Evolutionary conservation across 2,888 invertebrate genomes (phyloP).

Genomic region (Anoplius nigerrimus): DNA sequence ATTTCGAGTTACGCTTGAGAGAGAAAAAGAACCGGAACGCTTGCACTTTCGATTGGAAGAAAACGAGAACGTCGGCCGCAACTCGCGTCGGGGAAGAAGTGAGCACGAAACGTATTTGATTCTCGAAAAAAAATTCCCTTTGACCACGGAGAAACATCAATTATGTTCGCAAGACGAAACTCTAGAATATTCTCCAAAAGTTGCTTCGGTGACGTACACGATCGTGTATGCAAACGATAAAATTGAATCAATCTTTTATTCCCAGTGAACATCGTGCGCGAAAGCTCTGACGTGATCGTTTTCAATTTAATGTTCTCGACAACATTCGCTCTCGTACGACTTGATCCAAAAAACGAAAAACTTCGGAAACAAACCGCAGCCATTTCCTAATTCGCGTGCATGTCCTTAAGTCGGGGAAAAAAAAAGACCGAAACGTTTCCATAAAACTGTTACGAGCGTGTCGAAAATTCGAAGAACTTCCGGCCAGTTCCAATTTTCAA

Average conservation of each 20-base stretch:
- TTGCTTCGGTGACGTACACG: no score
- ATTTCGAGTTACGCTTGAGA: not conserved
- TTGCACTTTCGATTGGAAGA: conserved; percentile 57
- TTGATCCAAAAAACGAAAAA: no score
- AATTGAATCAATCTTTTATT: no score
- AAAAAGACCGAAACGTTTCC: not conserved
- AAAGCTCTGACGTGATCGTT: no score
- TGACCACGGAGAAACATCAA: no score
- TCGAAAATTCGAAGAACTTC: not conserved
- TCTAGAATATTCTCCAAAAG: not conserved
- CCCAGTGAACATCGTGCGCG: no score
- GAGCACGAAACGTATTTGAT: conserved; percentile 20
- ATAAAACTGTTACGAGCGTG: not conserved
- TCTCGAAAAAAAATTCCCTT: not conserved
- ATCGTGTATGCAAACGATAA: no score
- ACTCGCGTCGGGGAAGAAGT: not conserved
- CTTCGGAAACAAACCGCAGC: no score
- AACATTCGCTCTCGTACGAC: no score
- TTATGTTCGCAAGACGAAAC: not conserved
- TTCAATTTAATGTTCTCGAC: no score
- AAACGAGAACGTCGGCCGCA: conserved; percentile 32
- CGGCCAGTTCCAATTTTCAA: not conserved
- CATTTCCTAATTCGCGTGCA: no score
- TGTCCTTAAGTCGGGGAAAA: not conserved
- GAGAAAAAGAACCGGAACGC: conserved; percentile 31